Percentiles rank a stretch among this genome's conserved stretches.
Conservation (phyloP, 2,797 vertebrate genomes). For the Girardinus metallicus region DNA sequence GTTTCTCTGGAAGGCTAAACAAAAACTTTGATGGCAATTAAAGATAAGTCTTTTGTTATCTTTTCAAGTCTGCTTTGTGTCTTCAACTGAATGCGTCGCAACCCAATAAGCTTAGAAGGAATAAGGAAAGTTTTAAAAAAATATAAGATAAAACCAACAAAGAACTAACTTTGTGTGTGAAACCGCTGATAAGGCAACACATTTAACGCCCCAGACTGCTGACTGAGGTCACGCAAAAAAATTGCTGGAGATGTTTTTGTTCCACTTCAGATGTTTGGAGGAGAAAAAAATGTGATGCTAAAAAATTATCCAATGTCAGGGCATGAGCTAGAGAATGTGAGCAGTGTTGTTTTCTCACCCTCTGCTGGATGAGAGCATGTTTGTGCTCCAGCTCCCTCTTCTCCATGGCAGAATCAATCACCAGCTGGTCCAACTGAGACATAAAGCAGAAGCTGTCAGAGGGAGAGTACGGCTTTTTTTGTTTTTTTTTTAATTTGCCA, state of each 20-base stretch:
- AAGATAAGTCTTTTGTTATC: not conserved
- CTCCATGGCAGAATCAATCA: conserved; percentile 95
- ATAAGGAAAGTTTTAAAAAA: not conserved
- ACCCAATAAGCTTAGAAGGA: not conserved
- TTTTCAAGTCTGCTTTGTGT: not conserved
- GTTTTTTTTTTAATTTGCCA: not conserved
- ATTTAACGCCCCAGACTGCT: not conserved
- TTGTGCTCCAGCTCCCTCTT: conserved; percentile 98
- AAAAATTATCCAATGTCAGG: not conserved
- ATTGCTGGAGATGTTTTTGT: not conserved
- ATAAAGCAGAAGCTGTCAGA: not conserved
- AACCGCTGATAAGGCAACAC: not conserved
- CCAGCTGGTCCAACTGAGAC: conserved; percentile 94
- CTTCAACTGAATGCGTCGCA: not conserved
- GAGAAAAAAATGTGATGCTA: not conserved
- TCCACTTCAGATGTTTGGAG: not conserved
- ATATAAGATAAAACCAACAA: not conserved
- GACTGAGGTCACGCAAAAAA: not conserved
- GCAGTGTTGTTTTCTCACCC: conserved; percentile 80
- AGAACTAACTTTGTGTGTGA: not conserved
- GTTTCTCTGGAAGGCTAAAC: not conserved
- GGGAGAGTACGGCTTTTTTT: not conserved
- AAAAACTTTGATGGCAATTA: not conserved
- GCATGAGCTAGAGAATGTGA: not conserved
- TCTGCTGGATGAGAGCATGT: conserved; percentile 94